Percentiles rank a stretch among this genome's conserved stretches.
Evolutionary conservation across 2,113 vertebrate genomes (phyloP).

Genomic region (Ranitomeya variabilis): DNA sequence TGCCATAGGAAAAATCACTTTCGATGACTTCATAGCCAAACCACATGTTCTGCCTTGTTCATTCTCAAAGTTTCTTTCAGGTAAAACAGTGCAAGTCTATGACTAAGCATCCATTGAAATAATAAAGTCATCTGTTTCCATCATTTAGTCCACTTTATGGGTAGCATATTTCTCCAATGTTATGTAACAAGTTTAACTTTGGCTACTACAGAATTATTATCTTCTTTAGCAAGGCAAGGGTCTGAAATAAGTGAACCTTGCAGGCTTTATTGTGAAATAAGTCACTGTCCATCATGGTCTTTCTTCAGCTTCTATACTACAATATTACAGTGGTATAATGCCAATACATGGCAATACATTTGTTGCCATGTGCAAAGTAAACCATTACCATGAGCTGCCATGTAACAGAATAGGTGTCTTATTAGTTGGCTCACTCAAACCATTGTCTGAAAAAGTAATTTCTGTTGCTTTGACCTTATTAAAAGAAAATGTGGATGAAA

Average conservation of each 20-base stretch:
- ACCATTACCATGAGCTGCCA: conserved; percentile 63
- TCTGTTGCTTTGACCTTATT: conserved; percentile 58
- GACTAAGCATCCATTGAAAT: conserved; percentile 66
- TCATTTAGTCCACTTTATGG: conserved; percentile 57
- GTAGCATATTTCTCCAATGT: conserved; percentile 59
- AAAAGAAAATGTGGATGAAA: conserved; percentile 22
- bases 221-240: neutral
- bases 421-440: conserved; percentile 59
- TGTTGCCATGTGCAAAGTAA: conserved; percentile 64
- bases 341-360: conserved; percentile 55
- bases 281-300: conserved; percentile 21
- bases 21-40: conserved; percentile 61
- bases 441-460: conserved; percentile 61
- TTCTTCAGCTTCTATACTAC: conserved; percentile 49
- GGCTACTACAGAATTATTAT: conserved; percentile 44
- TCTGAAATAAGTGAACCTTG: conserved; percentile 5
- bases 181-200: conserved; percentile 31
- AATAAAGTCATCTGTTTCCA: conserved; percentile 63
- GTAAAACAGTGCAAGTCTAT: conserved; percentile 59
- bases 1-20: conserved; percentile 49
- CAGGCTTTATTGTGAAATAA: conserved; percentile 41
- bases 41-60: conserved; percentile 58
- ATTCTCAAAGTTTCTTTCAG: conserved; percentile 58
- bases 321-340: conserved; percentile 61
- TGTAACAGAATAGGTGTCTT: conserved; percentile 59